Evolutionary conservation across 1,140 invertebrate species (phyloP).

Genomic region (Polyergus mexicanus): DNA sequence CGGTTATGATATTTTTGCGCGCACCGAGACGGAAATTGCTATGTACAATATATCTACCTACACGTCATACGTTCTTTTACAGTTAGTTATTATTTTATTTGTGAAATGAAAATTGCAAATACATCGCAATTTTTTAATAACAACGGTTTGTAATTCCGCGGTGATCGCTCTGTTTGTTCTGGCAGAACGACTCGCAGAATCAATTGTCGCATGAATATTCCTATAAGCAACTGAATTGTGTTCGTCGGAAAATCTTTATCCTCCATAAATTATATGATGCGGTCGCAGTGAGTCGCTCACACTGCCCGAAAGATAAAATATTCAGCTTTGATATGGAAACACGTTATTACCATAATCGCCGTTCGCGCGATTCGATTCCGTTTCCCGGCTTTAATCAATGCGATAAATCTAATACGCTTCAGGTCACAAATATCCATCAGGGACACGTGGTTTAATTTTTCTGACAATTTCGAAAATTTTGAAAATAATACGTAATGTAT

Average conservation of each 20-base stretch:
- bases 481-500: background rate
- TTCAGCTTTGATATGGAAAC: constrained; percentile 54
- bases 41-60: too few species aligned
- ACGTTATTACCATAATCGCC: constrained; percentile 46
- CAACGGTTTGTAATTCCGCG: constrained; percentile 27
- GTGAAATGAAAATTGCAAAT: constrained; percentile 16
- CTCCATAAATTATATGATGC: constrained; percentile 43
- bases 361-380: constrained; percentile 43
- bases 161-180: constrained; percentile 37
- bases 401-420: constrained; percentile 45
- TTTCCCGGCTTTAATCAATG: constrained; percentile 45
- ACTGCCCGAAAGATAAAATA: constrained; percentile 32
- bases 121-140: constrained; percentile 38
- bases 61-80: background rate
- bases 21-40: constrained; percentile 15
- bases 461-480: background rate
- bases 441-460: background rate
- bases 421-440: background rate
- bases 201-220: constrained; percentile 48
- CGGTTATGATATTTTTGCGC: background rate
- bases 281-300: constrained; percentile 10
- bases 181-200: background rate
- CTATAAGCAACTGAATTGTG: constrained; percentile 51
- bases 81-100: constrained; percentile 22
- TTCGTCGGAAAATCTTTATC: constrained; percentile 40